These are phyloP conservation scores for Temnothorax nylanderi DNA, from an alignment of 1,140 invertebrate species.

Conservation along the genomic window DNA sequence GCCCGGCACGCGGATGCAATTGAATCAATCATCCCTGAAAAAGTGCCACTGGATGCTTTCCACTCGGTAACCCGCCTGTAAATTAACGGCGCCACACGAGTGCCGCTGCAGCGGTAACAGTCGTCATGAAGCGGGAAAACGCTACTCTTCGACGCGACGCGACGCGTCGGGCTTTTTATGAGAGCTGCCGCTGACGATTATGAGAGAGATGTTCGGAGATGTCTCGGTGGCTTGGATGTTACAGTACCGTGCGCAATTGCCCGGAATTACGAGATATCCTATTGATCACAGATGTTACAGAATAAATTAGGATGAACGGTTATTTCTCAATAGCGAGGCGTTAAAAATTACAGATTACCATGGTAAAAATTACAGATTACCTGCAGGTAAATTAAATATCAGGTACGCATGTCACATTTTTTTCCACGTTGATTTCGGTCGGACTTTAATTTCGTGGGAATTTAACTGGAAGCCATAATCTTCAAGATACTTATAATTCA, in stretches of 20 bases:
- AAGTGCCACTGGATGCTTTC: constrained; percentile 66
- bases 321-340: not conserved
- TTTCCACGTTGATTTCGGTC: not conserved
- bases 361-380: not conserved
- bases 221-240: constrained; percentile 15
- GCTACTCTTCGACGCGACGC: constrained; percentile 13
- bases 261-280: constrained; percentile 27
- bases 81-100: constrained; percentile 65
- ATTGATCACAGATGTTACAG: constrained; percentile 14
- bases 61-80: constrained; percentile 61
- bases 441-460: not conserved
- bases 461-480: not conserved
- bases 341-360: not conserved
- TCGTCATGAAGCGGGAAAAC: constrained; percentile 64
- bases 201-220: constrained; percentile 37
- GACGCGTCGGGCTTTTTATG: constrained; percentile 29
- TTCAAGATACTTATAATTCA: not conserved
- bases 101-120: constrained; percentile 50
- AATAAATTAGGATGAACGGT: not conserved
- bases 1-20: constrained; percentile 72
- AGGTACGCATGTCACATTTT: not conserved
- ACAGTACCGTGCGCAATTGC: not conserved
- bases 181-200: constrained; percentile 45
- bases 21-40: constrained; percentile 75
- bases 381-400: not conserved